Conservation (phyloP, 2,113 vertebrate species). For the Callithrix jacchus region DNA sequence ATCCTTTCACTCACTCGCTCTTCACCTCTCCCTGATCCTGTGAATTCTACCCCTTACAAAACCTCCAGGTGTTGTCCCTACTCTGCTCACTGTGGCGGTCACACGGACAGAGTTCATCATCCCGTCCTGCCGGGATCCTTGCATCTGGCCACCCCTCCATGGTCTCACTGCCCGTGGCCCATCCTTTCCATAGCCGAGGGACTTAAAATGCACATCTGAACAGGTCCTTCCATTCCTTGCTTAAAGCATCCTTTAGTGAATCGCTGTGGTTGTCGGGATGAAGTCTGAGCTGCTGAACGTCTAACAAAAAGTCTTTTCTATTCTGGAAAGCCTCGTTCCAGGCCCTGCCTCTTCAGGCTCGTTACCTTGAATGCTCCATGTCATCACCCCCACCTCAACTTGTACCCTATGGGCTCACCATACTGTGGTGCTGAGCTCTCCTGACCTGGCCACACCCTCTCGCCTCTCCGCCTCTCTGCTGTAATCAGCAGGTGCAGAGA, state of each 20-base stretch:
- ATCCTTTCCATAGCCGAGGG: neutral
- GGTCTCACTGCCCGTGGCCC: too few relatives aligned
- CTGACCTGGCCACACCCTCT: neutral
- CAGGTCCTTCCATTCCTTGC: neutral
- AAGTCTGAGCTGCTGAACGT: neutral
- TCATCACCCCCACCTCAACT: neutral
- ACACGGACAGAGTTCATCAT: rapidly evolving
- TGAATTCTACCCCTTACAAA: neutral
- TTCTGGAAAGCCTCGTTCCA: neutral
- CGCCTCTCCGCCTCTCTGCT: neutral
- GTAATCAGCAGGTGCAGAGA: neutral
- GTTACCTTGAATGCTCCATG: neutral
- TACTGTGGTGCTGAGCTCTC: neutral
- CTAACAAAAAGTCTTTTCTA: neutral
- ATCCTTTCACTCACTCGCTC: neutral
- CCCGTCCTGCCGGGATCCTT: neutral
- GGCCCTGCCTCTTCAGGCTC: neutral
- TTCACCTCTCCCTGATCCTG: neutral
- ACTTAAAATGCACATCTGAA: neutral
- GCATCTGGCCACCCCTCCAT: neutral
- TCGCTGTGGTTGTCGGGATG: neutral
- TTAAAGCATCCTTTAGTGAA: neutral
- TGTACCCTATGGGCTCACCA: neutral
- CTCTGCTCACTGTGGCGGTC: rapidly evolving
- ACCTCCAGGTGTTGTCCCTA: neutral